These are phyloP conservation scores for Upupa epops DNA, from an alignment of 2,113 vertebrate genomes.

Conservation along the genomic window DNA sequence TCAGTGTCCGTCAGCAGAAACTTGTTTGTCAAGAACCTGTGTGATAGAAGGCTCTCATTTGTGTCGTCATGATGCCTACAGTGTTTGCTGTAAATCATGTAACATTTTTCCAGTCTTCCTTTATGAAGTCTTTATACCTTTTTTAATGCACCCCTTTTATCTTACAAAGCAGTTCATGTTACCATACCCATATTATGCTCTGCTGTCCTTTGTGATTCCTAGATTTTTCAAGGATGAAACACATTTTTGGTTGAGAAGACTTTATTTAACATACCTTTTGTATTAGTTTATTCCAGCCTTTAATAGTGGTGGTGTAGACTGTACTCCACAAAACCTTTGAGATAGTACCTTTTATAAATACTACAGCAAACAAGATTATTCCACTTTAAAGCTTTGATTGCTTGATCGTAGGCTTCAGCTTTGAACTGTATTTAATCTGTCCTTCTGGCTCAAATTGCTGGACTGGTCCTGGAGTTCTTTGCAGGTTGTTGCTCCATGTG, in stretches of 20 bases:
- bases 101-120: not conserved
- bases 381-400: conserved; percentile 7
- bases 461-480: not conserved
- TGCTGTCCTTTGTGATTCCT: not conserved
- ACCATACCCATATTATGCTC: not conserved
- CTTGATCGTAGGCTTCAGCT: conserved; percentile 7
- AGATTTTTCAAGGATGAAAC: not conserved
- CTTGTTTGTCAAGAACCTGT: not conserved
- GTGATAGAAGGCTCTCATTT: conserved; percentile 1
- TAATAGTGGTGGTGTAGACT: not conserved
- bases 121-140: not conserved
- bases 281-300: conserved; percentile 3
- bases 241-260: not conserved
- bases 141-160: not conserved
- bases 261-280: not conserved
- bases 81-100: not conserved
- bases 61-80: not conserved
- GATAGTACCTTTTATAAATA: conserved; percentile 10
- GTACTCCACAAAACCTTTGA: conserved; percentile 23
- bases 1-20: not conserved
- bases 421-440: not conserved
- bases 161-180: not conserved
- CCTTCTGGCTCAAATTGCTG: not conserved
- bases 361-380: not conserved
- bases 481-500: fast-evolving